Base-by-base conservation (phyloP, 2,888 invertebrate species). In the Drosophila flavopinicola region DNA sequence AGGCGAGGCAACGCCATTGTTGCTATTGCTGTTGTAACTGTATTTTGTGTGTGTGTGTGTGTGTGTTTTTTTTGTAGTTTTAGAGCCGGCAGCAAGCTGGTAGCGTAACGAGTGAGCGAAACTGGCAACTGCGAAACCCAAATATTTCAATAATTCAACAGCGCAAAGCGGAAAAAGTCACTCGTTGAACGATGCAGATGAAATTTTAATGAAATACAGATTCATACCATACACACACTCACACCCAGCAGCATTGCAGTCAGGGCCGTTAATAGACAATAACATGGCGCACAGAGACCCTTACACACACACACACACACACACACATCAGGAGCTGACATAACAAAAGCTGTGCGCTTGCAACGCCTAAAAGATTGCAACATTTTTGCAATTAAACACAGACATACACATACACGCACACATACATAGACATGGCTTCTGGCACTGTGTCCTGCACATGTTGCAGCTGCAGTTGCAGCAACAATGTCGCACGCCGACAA, bases 151-250 rank as follows among this genome's bases (percentile, higher is more conserved):
- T 86, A 86, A 86, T 87, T 87, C 79, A 86, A 78, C 79, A 82
- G 82, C 72, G 69, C 75, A 85, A 82, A 87, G 79, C 85, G 85
- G 85, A 84, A 86, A 85, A 85, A 84, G 85, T 78, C 82, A 82
- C 79, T 85, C 82, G 84, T 84, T 82, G 83, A 86, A 79, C 85
- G 86, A 80, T 80, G 85, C 84, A 70, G 85, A 86, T 85, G 84
- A 85, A 87, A 82, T 82, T 87, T 87, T 85, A 84, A 87, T 86
- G 87, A 79, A 86, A 84, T 82, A 84, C 87, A 82, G 85, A 87
- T 82, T 77, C 80, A 84, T 77, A 73, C 57, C 65, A 66, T 60
- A 75, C 57, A 57, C 52, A 45, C 45, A 58, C 48, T 61, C 49
- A 64, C 10, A 48, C 33, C 58, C 15, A 35, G 20, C 13, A 37